Evolutionary conservation across 2,797 vertebrate genomes (phyloP), one percentile per base, ranked within the genome.

Genomic region (Prunella strophiata): DNA sequence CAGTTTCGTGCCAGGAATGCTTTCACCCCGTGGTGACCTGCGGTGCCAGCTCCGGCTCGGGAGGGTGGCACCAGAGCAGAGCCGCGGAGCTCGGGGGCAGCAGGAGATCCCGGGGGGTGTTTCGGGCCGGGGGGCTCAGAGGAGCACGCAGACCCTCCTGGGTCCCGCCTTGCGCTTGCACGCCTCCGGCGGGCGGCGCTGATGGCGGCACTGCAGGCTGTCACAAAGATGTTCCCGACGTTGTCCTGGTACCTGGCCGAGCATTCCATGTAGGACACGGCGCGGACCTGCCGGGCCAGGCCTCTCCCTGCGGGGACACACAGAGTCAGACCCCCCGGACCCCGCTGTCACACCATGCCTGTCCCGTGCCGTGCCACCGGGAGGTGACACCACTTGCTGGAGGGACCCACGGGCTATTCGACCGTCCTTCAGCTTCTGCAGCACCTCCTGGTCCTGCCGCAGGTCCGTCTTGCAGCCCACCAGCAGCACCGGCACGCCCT

Each of bases 381-480:
- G 59, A 38, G 9, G 38, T 11, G 94, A 3, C 67, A 61, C 83
- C 93, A 92, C 98, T 97, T 96, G 77, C 61, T 96, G 95, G 77
- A 91, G 92, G 84, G 97, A 97, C n/a, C n/a, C 63, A 98, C 52
- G 1, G 88, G 91, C 43, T 72, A 47, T 19, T 15, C 16, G 71
- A 2, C 83, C 68, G 22, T 96, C 96, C 71, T 83, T 86, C 12
- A 97, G 91, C 68, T 83, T 93, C 32, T 40, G 92, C 85, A 96
- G 87, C 78, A 75, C 55, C 4, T 23, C 40, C 66, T 57, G 94
- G 93, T 98, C 97, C 63, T 76, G 97, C 72, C 98, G 96, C 66
- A 98, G 96, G 89, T 98, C 98, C 0, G 94, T 98, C 92, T 98
- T 98, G 92, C 98, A 98, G 91, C 98, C 98, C 92, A 98, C 98